phyloP scores from a whole-genome alignment of 1,140 invertebrate genomes.

The Goniozus legneri region DNA sequence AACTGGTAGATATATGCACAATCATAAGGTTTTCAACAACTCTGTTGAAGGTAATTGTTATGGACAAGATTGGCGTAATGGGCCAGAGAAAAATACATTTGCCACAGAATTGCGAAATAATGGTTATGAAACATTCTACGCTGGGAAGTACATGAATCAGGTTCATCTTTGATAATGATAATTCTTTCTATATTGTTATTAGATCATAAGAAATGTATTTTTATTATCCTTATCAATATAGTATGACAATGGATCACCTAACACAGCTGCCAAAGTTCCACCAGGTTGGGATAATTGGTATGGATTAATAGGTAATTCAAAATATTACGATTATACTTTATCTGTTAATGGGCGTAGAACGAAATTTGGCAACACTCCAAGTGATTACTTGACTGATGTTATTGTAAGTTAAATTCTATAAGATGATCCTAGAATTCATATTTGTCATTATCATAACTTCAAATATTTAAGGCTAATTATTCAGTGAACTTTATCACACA shows the following conservation, averaged over 20 bases:
- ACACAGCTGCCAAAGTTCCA: conserved; percentile 66
- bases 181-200: neutral
- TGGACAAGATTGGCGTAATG: conserved; percentile 63
- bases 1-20: conserved; percentile 82
- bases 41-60: conserved; percentile 74
- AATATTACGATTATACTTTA: conserved; percentile 85
- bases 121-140: conserved; percentile 77
- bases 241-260: no score
- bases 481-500: conserved; percentile 59
- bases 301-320: conserved; percentile 79
- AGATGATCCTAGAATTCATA: neutral
- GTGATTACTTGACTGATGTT: conserved; percentile 81
- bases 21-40: conserved; percentile 77
- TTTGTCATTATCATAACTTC: neutral
- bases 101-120: conserved; percentile 61
- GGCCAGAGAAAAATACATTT: conserved; percentile 65
- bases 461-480: conserved; percentile 52
- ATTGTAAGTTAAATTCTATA: conserved; percentile 74
- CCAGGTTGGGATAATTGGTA: conserved; percentile 80
- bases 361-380: conserved; percentile 53
- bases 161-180: no score
- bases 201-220: neutral
- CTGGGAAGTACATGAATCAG: conserved; percentile 83
- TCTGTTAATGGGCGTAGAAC: conserved; percentile 72
- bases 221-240: conserved; percentile 7